Percentiles rank a stretch among this genome's conserved stretches.
Conservation (phyloP, 1,140 invertebrate genomes). For the Papilio dardanus region DNA sequence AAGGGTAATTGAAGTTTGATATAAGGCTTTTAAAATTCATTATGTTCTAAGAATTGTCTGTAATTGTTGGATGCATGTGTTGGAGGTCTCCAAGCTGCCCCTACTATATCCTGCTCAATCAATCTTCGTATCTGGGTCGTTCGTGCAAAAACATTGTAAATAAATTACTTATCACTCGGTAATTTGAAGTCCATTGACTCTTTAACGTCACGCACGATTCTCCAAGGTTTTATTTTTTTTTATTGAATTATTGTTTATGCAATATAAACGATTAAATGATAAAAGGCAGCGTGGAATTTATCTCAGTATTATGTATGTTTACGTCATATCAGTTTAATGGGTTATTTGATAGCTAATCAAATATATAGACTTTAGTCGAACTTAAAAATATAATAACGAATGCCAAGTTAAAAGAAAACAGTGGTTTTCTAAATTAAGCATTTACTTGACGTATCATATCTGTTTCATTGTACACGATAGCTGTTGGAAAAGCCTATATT, state of each 20-base stretch:
- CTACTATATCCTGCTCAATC: slow-evolving; percentile 57
- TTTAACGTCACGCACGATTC: slow-evolving; percentile 47
- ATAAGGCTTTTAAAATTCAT: slow-evolving; percentile 36
- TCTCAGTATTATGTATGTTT: slow-evolving; percentile 4
- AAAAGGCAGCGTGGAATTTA: slow-evolving; percentile 16
- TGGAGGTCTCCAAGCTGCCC: slow-evolving; percentile 39
- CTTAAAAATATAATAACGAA: not conserved
- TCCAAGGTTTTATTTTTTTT: slow-evolving; percentile 42
- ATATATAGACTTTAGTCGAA: not conserved
- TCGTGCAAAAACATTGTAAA: slow-evolving; percentile 54
- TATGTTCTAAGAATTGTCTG: slow-evolving; percentile 28
- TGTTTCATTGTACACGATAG: too few relatives aligned
- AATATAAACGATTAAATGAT: slow-evolving; percentile 11
- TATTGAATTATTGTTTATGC: slow-evolving; percentile 31
- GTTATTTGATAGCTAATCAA: not conserved
- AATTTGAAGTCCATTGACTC: slow-evolving; percentile 64
- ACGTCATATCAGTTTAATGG: not conserved
- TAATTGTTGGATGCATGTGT: slow-evolving; percentile 47
- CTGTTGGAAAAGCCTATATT: too few relatives aligned
- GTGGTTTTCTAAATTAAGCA: too few relatives aligned
- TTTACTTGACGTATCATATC: too few relatives aligned
- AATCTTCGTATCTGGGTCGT: slow-evolving; percentile 60
- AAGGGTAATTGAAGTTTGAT: slow-evolving; percentile 21
- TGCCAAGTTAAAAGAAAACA: not conserved
- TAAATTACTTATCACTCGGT: slow-evolving; percentile 60